A percentile compares a stretch with the other conserved stretches of the same genome.
These are phyloP conservation scores for Autographa pulchrina DNA, from an alignment of 2,888 invertebrate species.

Conservation along the genomic window DNA sequence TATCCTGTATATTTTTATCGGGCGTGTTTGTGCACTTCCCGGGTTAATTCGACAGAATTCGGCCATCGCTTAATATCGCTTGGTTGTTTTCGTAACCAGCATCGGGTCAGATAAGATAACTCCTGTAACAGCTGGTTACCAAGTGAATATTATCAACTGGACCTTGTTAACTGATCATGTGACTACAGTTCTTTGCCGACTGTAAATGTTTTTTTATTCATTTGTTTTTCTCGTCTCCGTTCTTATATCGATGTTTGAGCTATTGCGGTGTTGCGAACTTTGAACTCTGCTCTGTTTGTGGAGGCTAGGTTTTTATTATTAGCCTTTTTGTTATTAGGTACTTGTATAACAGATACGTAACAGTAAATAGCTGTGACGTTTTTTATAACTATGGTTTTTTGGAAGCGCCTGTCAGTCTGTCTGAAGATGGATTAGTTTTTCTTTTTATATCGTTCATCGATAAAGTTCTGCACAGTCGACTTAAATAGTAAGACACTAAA, in stretches of 20 bases:
- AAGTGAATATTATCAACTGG: constrained; percentile 60
- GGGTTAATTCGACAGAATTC: constrained; percentile 57
- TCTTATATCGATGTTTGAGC: constrained; percentile 9
- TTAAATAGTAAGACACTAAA: constrained; percentile 7
- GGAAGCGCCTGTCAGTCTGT: constrained; percentile 22
- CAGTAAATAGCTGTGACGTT: neutral
- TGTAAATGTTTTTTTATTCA: constrained; percentile 18
- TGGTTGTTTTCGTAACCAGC: constrained; percentile 61
- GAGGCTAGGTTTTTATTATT: constrained; percentile 25
- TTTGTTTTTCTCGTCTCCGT: constrained; percentile 30
- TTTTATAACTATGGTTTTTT: neutral
- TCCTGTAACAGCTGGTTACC: constrained; percentile 64
- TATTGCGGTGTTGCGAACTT: constrained; percentile 30
- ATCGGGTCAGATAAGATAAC: constrained; percentile 66
- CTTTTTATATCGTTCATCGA: constrained; percentile 17
- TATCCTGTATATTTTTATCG: constrained; percentile 43
- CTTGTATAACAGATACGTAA: neutral
- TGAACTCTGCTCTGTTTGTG: constrained; percentile 20
- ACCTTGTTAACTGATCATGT: constrained; percentile 54
- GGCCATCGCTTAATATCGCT: constrained; percentile 54
- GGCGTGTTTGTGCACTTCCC: constrained; percentile 60
- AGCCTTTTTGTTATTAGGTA: neutral
- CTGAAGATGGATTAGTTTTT: constrained; percentile 13
- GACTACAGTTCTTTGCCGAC: constrained; percentile 35
- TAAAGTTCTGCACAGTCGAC: constrained; percentile 11